phyloP scores from a whole-genome alignment of 2,888 invertebrate genomes.

The Hipparchia semele region DNA sequence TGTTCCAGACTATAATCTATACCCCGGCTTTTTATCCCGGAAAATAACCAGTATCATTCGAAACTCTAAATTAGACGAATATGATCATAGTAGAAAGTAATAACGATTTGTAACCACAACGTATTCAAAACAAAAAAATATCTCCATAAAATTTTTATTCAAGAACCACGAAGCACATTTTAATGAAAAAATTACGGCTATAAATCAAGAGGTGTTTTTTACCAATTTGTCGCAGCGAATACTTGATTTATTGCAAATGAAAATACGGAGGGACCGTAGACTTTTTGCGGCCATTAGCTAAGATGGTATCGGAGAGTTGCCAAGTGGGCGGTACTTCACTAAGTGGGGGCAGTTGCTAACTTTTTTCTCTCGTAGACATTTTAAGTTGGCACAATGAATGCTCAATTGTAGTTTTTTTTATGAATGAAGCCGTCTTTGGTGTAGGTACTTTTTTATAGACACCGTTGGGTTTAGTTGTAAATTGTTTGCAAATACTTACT shows the following conservation, averaged over 20 bases:
- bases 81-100: background rate
- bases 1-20: too few relatives aligned
- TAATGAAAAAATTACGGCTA: slow-evolving; percentile 24
- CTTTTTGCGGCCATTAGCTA: slow-evolving; percentile 47
- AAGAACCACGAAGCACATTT: background rate
- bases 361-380: slow-evolving; percentile 39
- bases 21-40: background rate
- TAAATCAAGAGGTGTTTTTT: slow-evolving; percentile 33
- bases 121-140: background rate
- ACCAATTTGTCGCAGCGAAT: slow-evolving; percentile 35
- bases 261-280: slow-evolving; percentile 40
- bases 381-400: slow-evolving; percentile 40
- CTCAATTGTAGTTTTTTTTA: slow-evolving; percentile 36
- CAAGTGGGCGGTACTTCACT: slow-evolving; percentile 58
- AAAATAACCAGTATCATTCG: background rate
- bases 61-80: too few relatives aligned
- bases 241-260: slow-evolving; percentile 38
- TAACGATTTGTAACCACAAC: background rate
- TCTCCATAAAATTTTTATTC: slow-evolving; percentile 22
- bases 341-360: slow-evolving; percentile 45
- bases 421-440: slow-evolving; percentile 35
- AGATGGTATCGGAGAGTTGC: slow-evolving; percentile 53
- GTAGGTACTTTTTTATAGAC: slow-evolving; percentile 19
- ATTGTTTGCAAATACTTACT: slow-evolving; percentile 1
- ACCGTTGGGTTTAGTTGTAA: background rate